These are phyloP conservation scores for Diaphora mendica DNA, from an alignment of 2,888 invertebrate species.

Conservation along the genomic window DNA sequence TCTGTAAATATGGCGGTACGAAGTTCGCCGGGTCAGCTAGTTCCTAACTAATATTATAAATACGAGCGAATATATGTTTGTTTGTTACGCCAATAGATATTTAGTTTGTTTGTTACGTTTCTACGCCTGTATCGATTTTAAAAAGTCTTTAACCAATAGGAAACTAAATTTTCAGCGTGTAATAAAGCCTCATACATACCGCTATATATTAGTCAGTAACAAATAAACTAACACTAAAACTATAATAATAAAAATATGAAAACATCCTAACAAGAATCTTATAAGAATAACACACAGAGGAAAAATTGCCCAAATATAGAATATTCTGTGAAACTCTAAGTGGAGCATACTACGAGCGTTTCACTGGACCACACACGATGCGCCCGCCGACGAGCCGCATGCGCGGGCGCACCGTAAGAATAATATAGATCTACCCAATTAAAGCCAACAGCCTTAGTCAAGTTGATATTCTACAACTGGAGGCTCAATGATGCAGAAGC, in stretches of 20 bases:
- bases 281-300: constrained; percentile 22
- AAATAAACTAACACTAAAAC: background rate
- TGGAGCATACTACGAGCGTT: constrained; percentile 51
- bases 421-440: constrained; percentile 30
- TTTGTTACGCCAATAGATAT: too few relatives aligned
- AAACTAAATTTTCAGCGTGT: too few relatives aligned
- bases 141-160: too few relatives aligned
- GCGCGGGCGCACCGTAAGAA: constrained; percentile 28
- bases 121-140: too few relatives aligned
- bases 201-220: background rate
- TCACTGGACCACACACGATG: constrained; percentile 57
- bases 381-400: constrained; percentile 47
- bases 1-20: too few relatives aligned
- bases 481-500: too few relatives aligned
- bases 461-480: too few relatives aligned
- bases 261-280: constrained; percentile 34
- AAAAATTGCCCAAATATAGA: constrained; percentile 33
- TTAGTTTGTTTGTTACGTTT: too few relatives aligned
- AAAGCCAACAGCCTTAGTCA: background rate
- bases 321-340: constrained; percentile 41
- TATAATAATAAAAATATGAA: constrained; percentile 1
- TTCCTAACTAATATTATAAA: too few relatives aligned
- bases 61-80: too few relatives aligned
- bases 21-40: too few relatives aligned
- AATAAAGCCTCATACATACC: too few relatives aligned